These are phyloP conservation scores for Sarcophaga variegata DNA, from an alignment of 2,888 invertebrate genomes.

Conservation along the genomic window DNA sequence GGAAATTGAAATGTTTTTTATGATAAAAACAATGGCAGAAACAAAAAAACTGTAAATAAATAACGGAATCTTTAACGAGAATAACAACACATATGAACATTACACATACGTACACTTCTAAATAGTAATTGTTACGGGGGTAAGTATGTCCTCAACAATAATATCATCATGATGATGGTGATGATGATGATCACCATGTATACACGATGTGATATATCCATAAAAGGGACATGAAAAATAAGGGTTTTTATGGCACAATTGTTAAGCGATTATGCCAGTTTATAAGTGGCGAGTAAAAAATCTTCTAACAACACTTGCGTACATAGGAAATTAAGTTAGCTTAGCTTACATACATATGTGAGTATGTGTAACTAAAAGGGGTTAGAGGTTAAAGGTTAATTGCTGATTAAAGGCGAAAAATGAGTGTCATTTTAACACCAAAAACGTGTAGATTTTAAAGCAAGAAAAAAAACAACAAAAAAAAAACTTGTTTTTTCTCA, in stretches of 20 bases:
- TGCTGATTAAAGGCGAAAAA: constrained; percentile 49
- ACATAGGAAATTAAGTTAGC: too few species aligned
- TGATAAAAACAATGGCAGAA: constrained; percentile 56
- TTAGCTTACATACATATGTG: neutral
- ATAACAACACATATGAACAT: constrained; percentile 4
- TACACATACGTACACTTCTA: neutral
- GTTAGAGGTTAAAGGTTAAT: constrained; percentile 69
- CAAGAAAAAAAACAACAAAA: neutral
- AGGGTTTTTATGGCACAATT: constrained; percentile 69
- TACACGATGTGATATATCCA: constrained; percentile 33
- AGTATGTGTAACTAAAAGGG: constrained; percentile 37
- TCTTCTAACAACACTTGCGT: constrained; percentile 21
- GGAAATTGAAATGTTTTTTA: constrained; percentile 54
- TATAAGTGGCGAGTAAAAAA: constrained; percentile 62
- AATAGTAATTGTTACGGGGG: constrained; percentile 9
- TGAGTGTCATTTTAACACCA: constrained; percentile 54
- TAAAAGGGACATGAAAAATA: constrained; percentile 68
- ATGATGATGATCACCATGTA: neutral
- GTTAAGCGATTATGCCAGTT: constrained; percentile 62
- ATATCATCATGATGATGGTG: too few species aligned
- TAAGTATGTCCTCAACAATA: constrained; percentile 30
- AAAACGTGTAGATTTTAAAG: constrained; percentile 6
- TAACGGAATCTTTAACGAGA: constrained; percentile 4
- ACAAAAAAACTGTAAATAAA: constrained; percentile 54
- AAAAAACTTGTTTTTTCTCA: constrained; percentile 19